Conservation (phyloP, 2,797 vertebrate species). For the Phrynocephalus guinanensis region DNA sequence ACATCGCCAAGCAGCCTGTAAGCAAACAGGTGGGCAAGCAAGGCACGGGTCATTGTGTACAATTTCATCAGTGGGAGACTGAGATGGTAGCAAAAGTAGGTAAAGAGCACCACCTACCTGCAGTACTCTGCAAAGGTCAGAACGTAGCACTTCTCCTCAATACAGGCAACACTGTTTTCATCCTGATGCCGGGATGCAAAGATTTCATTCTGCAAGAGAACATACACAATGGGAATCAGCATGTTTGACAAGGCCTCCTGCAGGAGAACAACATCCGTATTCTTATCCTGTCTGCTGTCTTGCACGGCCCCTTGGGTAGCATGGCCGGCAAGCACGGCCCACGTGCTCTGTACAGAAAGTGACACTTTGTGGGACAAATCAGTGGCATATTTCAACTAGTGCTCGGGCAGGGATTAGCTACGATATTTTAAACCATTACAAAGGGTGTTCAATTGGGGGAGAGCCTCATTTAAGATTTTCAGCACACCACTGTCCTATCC, state of each 20-base stretch:
- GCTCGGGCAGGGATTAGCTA: background rate
- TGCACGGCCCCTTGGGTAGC: background rate
- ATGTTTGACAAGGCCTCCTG: background rate
- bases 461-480: background rate
- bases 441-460: background rate
- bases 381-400: background rate
- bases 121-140: constrained; percentile 99
- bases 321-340: too few species aligned
- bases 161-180: constrained; percentile 98
- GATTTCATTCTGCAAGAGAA: constrained; percentile 90
- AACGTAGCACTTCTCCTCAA: constrained; percentile 99
- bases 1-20: background rate
- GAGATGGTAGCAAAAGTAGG: constrained; percentile 34
- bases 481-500: background rate
- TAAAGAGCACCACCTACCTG: constrained; percentile 85
- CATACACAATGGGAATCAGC: constrained; percentile 18
- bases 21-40: accelerated
- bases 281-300: background rate
- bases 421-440: background rate
- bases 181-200: constrained; percentile 99
- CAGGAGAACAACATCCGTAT: background rate
- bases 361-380: background rate
- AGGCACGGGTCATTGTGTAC: background rate
- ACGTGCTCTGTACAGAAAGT: background rate
- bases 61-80: background rate